Evolutionary conservation across 53 echinoderm and acorn worm species (phyloP).

Genomic region (Glandiceps talaboti): DNA sequence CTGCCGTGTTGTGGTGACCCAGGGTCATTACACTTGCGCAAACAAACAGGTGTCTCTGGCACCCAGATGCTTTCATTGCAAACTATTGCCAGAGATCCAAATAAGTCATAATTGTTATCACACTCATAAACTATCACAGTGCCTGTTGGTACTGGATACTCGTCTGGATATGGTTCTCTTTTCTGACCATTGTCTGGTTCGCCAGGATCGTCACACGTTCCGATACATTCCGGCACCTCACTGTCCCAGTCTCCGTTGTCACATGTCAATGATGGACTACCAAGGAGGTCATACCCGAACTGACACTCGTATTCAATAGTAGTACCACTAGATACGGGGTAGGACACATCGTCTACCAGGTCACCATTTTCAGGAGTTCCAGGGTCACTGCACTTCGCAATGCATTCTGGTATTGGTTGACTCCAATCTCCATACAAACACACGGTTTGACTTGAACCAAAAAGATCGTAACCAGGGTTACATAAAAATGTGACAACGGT

Average conservation of each 20-base stretch:
- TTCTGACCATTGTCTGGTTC: not conserved
- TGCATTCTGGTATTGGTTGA: not conserved
- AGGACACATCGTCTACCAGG: not conserved
- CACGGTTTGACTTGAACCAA: not conserved
- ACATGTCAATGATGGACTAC: not conserved
- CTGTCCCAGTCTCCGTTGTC: not conserved
- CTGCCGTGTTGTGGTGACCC: not conserved
- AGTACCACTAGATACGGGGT: not conserved
- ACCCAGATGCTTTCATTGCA: slow-evolving; percentile 10
- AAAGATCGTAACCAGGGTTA: not conserved
- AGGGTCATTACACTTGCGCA: not conserved
- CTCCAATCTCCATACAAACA: not conserved
- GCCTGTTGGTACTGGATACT: not conserved
- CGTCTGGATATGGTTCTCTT: not conserved
- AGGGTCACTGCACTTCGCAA: not conserved
- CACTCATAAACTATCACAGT: not conserved
- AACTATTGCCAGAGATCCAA: not conserved
- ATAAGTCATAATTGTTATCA: not conserved
- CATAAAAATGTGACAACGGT: not conserved
- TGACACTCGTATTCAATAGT: not conserved
- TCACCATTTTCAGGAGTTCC: not conserved
- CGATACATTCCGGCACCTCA: not conserved
- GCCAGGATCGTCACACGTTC: not conserved
- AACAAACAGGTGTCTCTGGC: slow-evolving; percentile 8
- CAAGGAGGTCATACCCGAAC: not conserved